Evolutionary conservation across 2,888 invertebrate genomes (phyloP), one percentile per base, ranked within the genome.

Genomic region (Volucella inflata): DNA sequence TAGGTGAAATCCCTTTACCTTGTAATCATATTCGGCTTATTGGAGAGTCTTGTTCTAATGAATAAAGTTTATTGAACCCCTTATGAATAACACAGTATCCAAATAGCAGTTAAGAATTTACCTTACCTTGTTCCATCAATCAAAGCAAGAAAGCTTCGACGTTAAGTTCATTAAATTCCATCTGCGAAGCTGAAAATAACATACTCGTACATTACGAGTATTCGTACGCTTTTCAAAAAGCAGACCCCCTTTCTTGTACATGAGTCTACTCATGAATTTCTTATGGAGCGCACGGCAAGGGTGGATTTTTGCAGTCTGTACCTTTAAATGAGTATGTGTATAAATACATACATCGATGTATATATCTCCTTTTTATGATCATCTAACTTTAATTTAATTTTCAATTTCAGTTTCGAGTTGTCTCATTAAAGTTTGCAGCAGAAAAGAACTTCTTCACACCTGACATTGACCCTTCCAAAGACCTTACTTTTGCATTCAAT

Each of bases 401-500:
- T 44, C 53, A 64, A 55, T 74, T 74, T 60, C 46, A 74, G 64
- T 74, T 46, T 17, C 42, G 44, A 74, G 64, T 74, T 46, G 30
- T 46, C 36, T n/a, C 72, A 53, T 44, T 72, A 40, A 42, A 60
- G 50, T 46, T 40, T 42, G 42, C 12, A 16, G n/a, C 6, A 21
- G 30, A 9, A 12, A 38, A 40, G 40, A 57, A 11, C 2, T n/a
- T 4, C 16, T 46, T 44, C 11, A 44, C 16, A 55, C 44, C 44
- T 44, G 17, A 16, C 55, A 44, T 12, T 42, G 44, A 44, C 36
- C 8, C 30, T 55, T 38, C 6, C 30, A 30, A 6, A 1, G 4
- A 30, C 1, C 30, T 30, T 30, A 6, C 6, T 30, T 0, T 16
- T 38, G 8, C 40, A 59, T 9, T 38, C 14, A 4, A 2, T 40